Base-by-base conservation (phyloP, 1,140 invertebrate species). In the Drosophila kikkawai region DNA sequence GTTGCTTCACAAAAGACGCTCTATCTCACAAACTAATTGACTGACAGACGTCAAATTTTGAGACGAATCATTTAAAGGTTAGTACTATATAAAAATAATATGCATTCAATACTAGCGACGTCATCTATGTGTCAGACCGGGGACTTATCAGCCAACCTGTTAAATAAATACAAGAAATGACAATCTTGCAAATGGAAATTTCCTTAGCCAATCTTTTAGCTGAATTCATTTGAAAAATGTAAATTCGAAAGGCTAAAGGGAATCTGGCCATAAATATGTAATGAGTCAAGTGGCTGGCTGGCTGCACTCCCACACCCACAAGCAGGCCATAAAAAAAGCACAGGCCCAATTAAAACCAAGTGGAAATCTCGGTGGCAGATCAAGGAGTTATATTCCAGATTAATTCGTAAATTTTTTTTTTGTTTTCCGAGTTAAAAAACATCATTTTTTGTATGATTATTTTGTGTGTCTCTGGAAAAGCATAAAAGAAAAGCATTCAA, bases 401-500 rank as follows among this genome's bases (percentile, higher is more conserved):
- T 73, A 73, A 73, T 60, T 58, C 67, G 17, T 77, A 51, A 8
- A 58, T 48, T 61, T 32, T 42, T 51, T 75, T 34, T 41, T 45
- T 69, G 64, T 80, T 57, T 48, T 15, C 7, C 4, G 22, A 26
- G 45, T 69, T 56, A 59, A 76, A 41, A 36, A 34, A 34, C 29
- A 12, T 34, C n/a, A 58, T 26, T 42, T 57, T 63, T 60, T 71
- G 34, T 47, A 41, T 44, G 45, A 70, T 61, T 59, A 80, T 75
- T 87, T 80, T 82, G 83, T 86, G 79, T 86, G 82, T 86, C 79
- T 86, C 69, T 36, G 41, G 51, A 53, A 56, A 39, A 74, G 74
- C 80, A 80, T 84, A 84, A 88, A 90, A 81, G 84, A 84, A 88
- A 88, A 88, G 81, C 83, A 75, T 88, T 87, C 80, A 87, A 87